These are phyloP conservation scores for Petromus typicus DNA, from an alignment of 2,113 vertebrate genomes.

Conservation along the genomic window DNA sequence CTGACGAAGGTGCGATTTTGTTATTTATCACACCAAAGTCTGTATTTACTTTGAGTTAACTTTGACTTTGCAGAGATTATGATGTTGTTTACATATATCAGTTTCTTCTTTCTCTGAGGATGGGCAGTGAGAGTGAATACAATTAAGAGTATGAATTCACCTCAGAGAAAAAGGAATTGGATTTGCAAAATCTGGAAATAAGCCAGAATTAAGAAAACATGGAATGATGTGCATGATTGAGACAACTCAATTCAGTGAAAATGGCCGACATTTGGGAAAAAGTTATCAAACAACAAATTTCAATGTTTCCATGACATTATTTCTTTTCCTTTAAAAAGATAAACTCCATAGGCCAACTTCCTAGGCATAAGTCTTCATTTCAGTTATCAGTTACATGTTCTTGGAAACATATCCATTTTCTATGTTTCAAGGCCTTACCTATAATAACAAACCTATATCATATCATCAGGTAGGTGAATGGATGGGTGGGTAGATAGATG, in stretches of 20 bases:
- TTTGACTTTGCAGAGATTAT: conserved; percentile 24
- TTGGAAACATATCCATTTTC: neutral
- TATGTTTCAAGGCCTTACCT: neutral
- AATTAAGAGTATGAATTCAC: neutral
- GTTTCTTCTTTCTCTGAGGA: conserved; percentile 4
- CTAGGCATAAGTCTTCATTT: neutral
- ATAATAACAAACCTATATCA: neutral
- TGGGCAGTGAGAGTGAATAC: neutral
- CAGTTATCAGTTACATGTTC: neutral
- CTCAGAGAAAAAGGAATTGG: conserved; percentile 11
- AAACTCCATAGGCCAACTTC: neutral
- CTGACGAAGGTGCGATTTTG: neutral
- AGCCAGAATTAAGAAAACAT: neutral
- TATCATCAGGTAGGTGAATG: neutral
- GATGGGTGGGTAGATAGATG: neutral
- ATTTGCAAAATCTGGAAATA: neutral
- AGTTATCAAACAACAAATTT: neutral
- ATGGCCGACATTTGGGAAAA: neutral
- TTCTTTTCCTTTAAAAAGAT: neutral
- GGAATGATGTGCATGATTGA: neutral
- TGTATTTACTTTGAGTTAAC: neutral
- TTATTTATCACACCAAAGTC: neutral
- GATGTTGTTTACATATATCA: neutral
- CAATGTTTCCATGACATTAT: neutral
- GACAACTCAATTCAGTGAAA: neutral